phyloP scores from a whole-genome alignment of 2,888 invertebrate genomes.

The Ctena decussata region DNA sequence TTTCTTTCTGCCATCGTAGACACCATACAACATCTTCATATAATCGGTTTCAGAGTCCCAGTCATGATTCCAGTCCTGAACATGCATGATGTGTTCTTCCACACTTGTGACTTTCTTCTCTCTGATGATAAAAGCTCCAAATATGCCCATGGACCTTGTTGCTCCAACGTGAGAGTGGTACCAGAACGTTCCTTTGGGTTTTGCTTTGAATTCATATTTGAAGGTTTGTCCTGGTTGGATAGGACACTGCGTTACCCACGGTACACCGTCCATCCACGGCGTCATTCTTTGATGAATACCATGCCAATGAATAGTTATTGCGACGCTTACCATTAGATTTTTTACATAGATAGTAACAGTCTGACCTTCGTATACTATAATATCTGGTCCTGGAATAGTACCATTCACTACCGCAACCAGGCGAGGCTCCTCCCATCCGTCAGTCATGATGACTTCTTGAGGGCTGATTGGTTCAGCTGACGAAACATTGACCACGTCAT shows the following conservation, averaged over 20 bases:
- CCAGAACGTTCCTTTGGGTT: constrained; percentile 76
- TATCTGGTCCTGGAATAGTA: constrained; percentile 78
- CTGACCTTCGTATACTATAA: constrained; percentile 81
- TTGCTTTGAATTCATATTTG: constrained; percentile 76
- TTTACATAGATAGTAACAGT: constrained; percentile 74
- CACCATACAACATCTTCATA: constrained; percentile 66
- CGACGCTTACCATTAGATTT: constrained; percentile 72
- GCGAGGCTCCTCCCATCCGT: constrained; percentile 71
- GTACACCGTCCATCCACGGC: constrained; percentile 81
- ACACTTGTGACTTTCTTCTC: constrained; percentile 43
- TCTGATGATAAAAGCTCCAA: constrained; percentile 79
- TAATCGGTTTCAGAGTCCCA: constrained; percentile 65
- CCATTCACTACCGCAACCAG: constrained; percentile 78
- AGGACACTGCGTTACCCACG: constrained; percentile 82
- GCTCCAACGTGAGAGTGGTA: constrained; percentile 75
- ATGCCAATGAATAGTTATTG: constrained; percentile 82
- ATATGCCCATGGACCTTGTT: constrained; percentile 79
- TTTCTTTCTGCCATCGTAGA: constrained; percentile 59
- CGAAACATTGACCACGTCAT: constrained; percentile 66
- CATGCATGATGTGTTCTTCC: constrained; percentile 66
- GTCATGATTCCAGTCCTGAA: constrained; percentile 78
- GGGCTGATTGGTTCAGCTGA: constrained; percentile 51
- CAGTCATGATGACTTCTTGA: constrained; percentile 77
- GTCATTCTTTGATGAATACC: constrained; percentile 78
- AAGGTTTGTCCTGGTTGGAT: constrained; percentile 79